Percentiles rank a stretch among this genome's conserved stretches.
phyloP scores from a whole-genome alignment of 2,113 vertebrate genomes.

The Himantopus leucocephalus region DNA sequence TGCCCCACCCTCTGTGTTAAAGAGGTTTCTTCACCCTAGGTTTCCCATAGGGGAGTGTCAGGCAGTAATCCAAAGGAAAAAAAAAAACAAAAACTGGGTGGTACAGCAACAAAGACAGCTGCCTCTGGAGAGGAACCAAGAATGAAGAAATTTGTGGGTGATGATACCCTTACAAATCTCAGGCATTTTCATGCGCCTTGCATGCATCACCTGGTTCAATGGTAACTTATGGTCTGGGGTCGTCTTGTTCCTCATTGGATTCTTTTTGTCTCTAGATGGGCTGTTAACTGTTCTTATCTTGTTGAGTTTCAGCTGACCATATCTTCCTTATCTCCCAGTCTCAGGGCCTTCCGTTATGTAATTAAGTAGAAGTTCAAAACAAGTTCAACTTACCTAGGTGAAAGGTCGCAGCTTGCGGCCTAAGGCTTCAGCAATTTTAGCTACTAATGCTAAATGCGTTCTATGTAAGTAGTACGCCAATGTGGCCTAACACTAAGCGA shows the following conservation, averaged over 20 bases:
- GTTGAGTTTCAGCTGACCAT: neutral
- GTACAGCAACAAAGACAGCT: neutral
- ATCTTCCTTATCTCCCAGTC: neutral
- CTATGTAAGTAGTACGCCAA: neutral
- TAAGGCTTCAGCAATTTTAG: neutral
- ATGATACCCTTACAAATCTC: neutral
- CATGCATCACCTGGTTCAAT: neutral
- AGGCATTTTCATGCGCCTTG: too few relatives aligned
- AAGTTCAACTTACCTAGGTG: too few relatives aligned
- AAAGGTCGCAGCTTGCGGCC: neutral
- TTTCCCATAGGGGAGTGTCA: neutral
- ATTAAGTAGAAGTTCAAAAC: neutral
- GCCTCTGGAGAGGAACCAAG: neutral
- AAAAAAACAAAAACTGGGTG: neutral
- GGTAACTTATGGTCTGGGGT: neutral
- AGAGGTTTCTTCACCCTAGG: neutral
- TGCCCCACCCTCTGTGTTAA: too few relatives aligned
- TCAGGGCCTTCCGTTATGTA: neutral
- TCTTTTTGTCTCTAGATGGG: neutral
- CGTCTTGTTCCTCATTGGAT: neutral
- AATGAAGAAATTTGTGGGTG: neutral
- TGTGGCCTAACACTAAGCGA: neutral
- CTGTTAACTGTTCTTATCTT: too few relatives aligned
- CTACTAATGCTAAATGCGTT: neutral
- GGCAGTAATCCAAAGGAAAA: neutral